These are phyloP conservation scores for Balearica regulorum DNA, from an alignment of 2,797 vertebrate genomes.

Conservation along the genomic window DNA sequence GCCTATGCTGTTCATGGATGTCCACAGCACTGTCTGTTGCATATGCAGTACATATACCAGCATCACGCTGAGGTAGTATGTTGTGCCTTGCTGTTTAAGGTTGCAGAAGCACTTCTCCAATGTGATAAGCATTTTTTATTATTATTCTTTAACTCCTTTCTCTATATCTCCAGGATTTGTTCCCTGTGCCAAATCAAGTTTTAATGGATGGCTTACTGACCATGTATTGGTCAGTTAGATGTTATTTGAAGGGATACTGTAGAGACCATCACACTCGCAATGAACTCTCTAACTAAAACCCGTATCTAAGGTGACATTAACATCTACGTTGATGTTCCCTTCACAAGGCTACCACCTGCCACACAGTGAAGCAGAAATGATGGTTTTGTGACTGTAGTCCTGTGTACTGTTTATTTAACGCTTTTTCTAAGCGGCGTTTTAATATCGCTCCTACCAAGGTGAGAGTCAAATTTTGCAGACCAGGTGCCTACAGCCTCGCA, in stretches of 20 bases:
- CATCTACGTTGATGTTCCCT: neutral
- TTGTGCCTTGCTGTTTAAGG: neutral
- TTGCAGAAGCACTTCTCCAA: neutral
- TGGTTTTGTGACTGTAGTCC: neutral
- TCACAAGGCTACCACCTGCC: neutral
- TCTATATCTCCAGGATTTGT: neutral
- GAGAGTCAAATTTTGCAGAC: neutral
- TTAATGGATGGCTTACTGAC: neutral
- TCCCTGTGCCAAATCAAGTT: neutral
- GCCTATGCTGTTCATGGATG: neutral
- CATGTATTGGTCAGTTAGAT: neutral
- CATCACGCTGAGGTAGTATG: neutral
- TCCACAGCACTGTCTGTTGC: neutral
- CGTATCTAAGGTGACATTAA: neutral
- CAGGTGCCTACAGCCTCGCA: neutral
- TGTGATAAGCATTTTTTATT: neutral
- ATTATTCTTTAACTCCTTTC: neutral
- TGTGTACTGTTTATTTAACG: neutral
- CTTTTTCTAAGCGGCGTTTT: neutral
- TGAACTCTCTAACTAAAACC: neutral
- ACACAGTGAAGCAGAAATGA: neutral
- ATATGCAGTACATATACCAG: neutral
- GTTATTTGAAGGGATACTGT: neutral
- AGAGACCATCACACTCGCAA: neutral
- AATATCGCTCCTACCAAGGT: neutral